Evolutionary conservation across 2,888 invertebrate genomes (phyloP), one percentile per base, ranked within the genome.

Genomic region (Micoletzkya japonica): DNA sequence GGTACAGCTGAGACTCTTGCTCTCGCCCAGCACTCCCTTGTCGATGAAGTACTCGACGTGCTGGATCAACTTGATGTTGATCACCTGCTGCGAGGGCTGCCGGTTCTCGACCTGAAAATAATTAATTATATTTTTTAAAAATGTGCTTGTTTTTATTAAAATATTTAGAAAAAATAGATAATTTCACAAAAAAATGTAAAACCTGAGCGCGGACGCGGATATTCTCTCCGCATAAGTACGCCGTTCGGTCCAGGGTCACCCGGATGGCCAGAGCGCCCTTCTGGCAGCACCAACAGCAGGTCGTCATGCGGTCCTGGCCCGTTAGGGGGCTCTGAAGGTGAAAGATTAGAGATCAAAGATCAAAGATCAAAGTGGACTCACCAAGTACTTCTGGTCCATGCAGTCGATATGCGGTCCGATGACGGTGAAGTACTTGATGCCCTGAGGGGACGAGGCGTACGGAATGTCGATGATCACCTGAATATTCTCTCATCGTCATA

Each of bases 331-430:
- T 90, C 91, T 91, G 83, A 10, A 86, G 68, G 6, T 17, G 37
- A 63, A 17, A 57, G 14, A 20, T n/a, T 54, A 32, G 2, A 26
- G 39, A 32, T 7, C n/a, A 49, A 64, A 28, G 54, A 56, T 44
- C n/a, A 32, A 36, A 56, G 32, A 66, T 28, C 24, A 7, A 14
- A 28, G n/a, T 54, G 17, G 36, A 52, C 70, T 88, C 86, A 91
- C 91, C 88, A 91, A 87, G 85, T 91, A 91, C 82, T 91, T 90
- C 84, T 91, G 91, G 76, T 92, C 91, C 91, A 91, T 91, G 86
- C 91, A 91, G 86, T 92, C 91, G 79, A 91, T 91, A 82, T 91
- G 91, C 20, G 91, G 91, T 2, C 91, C 91, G 77, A 92, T 90
- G 58, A 92, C 88, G 1, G 91, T 91, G 86, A 92, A 92, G 86